These are phyloP conservation scores for Fulica atra DNA, from an alignment of 2,113 vertebrate genomes.

Conservation along the genomic window DNA sequence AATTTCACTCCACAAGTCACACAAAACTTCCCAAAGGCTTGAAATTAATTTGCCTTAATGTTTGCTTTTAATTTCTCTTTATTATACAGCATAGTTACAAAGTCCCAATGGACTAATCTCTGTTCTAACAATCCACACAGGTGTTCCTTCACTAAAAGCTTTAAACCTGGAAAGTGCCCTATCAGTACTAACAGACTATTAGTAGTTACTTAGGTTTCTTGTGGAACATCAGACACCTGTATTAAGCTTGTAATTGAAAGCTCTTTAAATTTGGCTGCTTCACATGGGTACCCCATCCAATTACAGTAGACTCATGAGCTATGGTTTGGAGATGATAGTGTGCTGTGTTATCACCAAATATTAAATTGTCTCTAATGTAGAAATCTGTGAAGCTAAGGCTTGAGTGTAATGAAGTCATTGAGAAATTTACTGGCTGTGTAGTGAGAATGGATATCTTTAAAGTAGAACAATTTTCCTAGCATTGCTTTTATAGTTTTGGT, in stretches of 20 bases:
- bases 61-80: conserved; percentile 37
- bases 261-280: conserved; percentile 7
- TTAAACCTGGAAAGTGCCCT: not conserved
- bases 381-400: not conserved
- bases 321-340: not conserved
- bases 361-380: not conserved
- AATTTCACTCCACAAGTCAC: not conserved
- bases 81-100: not conserved
- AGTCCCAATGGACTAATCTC: not conserved
- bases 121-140: not conserved
- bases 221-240: not conserved
- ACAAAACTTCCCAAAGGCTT: not conserved
- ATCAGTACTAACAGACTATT: not conserved
- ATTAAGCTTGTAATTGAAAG: conserved; percentile 33
- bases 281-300: not conserved
- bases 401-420: not conserved
- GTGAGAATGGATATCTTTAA: not conserved
- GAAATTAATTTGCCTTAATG: not conserved
- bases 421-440: conserved; percentile 1
- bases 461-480: not conserved
- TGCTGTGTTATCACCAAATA: not conserved
- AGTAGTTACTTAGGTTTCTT: conserved; percentile 10
- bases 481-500: not conserved
- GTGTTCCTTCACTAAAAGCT: not conserved
- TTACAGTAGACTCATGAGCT: not conserved